A percentile compares a stretch with the other conserved stretches of the same genome.
Conservation (phyloP, 2,113 vertebrate species). For the Zapornia atra region DNA sequence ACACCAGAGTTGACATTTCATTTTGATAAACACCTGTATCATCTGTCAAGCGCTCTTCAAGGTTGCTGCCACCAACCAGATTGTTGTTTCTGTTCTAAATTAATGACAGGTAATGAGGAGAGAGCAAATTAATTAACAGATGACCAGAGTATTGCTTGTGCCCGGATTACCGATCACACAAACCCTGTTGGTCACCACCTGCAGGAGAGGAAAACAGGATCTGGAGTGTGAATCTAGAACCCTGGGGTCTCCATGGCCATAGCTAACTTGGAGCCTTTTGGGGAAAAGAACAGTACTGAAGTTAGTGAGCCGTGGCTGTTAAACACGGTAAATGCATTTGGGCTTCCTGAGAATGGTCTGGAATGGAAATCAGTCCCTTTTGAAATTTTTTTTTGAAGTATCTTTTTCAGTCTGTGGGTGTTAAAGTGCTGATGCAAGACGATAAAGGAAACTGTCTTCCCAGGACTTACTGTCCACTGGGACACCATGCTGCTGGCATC, state of each 20-base stretch:
- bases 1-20: background rate
- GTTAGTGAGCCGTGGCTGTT: background rate
- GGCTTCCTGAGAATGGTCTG: background rate
- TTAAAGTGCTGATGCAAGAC: background rate
- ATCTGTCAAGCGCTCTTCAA: background rate
- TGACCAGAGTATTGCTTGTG: background rate
- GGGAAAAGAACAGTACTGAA: background rate
- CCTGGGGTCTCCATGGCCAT: background rate
- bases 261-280: background rate
- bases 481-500: background rate
- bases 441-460: background rate
- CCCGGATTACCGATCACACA: background rate
- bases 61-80: background rate
- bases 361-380: background rate
- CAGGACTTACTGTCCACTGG: background rate
- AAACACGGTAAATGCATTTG: background rate
- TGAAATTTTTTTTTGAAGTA: background rate
- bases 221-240: background rate
- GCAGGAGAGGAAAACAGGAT: rapidly evolving
- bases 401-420: background rate
- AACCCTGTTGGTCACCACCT: background rate
- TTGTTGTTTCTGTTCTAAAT: background rate
- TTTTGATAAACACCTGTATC: background rate
- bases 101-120: background rate
- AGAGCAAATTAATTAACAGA: background rate